These are phyloP conservation scores for Pachliopta kotzebuea DNA, from an alignment of 2,888 invertebrate genomes.

Conservation along the genomic window DNA sequence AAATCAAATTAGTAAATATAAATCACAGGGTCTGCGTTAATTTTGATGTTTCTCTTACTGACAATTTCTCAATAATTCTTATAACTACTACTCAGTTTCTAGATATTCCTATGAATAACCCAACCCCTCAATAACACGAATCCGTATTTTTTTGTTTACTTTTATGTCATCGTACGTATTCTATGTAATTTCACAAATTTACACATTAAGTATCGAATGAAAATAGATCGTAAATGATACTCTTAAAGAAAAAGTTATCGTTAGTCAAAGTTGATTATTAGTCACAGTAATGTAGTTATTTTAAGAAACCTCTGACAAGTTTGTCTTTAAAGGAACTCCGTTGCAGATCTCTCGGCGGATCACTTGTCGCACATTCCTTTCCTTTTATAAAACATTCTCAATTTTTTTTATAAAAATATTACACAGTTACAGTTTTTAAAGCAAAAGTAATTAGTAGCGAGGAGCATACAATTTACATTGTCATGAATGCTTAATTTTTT, in stretches of 20 bases:
- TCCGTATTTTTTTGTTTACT: no score
- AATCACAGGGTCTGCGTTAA: background rate
- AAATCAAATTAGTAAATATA: background rate
- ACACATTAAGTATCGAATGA: no score
- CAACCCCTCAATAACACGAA: no score
- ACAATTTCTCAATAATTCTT: background rate
- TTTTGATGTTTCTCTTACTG: background rate
- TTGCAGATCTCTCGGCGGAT: background rate
- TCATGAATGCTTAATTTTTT: background rate
- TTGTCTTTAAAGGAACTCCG: constrained; percentile 5
- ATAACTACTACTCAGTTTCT: background rate
- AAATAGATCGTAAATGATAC: no score
- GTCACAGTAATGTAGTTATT: constrained; percentile 14
- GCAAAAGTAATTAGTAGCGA: constrained; percentile 6
- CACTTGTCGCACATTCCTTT: constrained; percentile 13
- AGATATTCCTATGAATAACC: no score
- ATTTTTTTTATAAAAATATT: constrained; percentile 7
- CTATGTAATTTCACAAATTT: no score
- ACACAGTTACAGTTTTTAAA: background rate
- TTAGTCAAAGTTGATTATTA: background rate
- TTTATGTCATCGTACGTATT: no score
- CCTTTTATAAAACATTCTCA: constrained; percentile 14
- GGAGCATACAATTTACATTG: background rate
- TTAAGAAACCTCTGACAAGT: constrained; percentile 9
- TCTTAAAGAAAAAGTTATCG: background rate